Base-by-base conservation (phyloP, 2,113 vertebrate species). In the Clarias macrocephalus region DNA sequence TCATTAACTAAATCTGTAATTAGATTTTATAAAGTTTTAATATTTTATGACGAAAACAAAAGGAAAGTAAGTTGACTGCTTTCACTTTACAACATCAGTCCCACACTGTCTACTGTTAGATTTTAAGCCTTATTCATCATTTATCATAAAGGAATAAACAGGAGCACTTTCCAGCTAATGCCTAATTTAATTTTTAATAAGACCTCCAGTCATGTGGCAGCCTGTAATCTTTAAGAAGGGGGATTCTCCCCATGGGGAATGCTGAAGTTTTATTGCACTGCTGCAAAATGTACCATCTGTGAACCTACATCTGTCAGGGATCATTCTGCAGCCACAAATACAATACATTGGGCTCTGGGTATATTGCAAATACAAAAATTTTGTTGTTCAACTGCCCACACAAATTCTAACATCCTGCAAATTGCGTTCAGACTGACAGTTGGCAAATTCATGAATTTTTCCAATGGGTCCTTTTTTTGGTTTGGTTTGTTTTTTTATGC, bases 211-310 rank as follows among this genome's bases (percentile, higher is more conserved):
- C 12, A 25, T 48, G 21, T 73, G 68, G 12, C 7, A 8, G 21
- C 60, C 68, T 54, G 30, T 28, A 60, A 21, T 12, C n/a, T 21
- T 52, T 59, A 30, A 16, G 83, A 62, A n/a, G 8, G 60, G 68
- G 33, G 10, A n/a, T 60, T 33, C 12, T 76, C 25, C 57, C 37
- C 56, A 15, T 62, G 70, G 56, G 70, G 30, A 60, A 62, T 42
- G 37, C 37, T n/a, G n/a, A n/a, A n/a, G n/a, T n/a, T n/a, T 75
- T 60, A 60, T 59, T 62, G 68, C 56, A 37, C 28, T 37, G 82
- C 28, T 60, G 59, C 28, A 75, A 60, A 56, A 84, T 42, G 68
- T 54, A 60, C 83, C 83, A 85, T 85, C 83, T 85, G 70, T 62
- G 57, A 37, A 23, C 19, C 70, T 75, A 54, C 72, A 76, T n/a